Conservation (phyloP, 2,888 invertebrate species). For the Dione juno region DNA sequence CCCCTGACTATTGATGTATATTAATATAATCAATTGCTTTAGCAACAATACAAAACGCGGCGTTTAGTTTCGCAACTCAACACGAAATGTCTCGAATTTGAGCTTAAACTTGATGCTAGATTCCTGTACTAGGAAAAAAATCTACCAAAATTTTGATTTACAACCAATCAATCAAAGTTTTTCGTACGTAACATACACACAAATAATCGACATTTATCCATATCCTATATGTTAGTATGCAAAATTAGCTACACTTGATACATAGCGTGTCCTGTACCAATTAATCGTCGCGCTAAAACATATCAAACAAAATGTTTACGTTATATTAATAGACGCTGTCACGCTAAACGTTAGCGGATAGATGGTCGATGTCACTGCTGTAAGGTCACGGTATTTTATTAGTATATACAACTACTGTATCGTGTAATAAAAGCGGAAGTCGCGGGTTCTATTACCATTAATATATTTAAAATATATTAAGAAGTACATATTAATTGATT, state of each 20-base stretch:
- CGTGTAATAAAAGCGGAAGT: neutral
- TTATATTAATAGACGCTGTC: slow-evolving; percentile 63
- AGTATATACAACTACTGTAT: neutral
- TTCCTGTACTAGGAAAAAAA: too few relatives aligned
- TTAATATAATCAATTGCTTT: too few relatives aligned
- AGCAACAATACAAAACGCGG: too few relatives aligned
- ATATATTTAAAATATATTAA: too few relatives aligned
- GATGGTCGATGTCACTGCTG: slow-evolving; percentile 42
- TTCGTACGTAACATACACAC: neutral
- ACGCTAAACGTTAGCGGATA: slow-evolving; percentile 48
- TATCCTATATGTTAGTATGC: slow-evolving; percentile 30
- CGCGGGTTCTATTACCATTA: neutral
- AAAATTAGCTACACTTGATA: slow-evolving; percentile 42
- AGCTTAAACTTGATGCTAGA: too few relatives aligned
- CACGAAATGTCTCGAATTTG: too few relatives aligned
- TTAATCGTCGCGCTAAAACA: slow-evolving; percentile 64
- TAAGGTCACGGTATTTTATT: slow-evolving; percentile 20
- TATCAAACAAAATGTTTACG: slow-evolving; percentile 66
- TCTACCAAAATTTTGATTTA: too few relatives aligned
- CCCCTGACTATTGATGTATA: too few relatives aligned
- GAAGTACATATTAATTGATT: too few relatives aligned
- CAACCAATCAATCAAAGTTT: too few relatives aligned
- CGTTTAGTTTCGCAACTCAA: too few relatives aligned
- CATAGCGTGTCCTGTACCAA: slow-evolving; percentile 38
- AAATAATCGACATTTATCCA: slow-evolving; percentile 14